Base-by-base conservation (phyloP, 2,113 vertebrate species). In the Pitta sordida region DNA sequence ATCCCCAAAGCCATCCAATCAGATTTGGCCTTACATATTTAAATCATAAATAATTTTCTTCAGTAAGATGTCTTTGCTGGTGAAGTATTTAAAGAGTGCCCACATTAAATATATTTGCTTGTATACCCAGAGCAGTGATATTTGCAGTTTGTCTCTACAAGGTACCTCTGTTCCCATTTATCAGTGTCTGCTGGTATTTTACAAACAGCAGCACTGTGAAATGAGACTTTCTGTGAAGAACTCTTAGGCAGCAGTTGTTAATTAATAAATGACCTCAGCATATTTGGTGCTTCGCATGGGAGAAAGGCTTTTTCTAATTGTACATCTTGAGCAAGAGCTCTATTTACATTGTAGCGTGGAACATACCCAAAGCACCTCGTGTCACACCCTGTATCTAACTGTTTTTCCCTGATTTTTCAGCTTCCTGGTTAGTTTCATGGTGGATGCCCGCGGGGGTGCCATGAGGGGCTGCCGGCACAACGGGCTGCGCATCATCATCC, bases 381-480 rank as follows among this genome's bases (percentile, higher is more conserved):
- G 7, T 0, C 4, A 11, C 7, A 48, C 44, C 91, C 55, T 5
- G 15, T 21, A 4, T 32, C 91, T 97, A 11, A 97, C 48, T 20
- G 83, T 79, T 44, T 15, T 30, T 68, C 13, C 79, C 85, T 20
- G 74, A 17, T 69, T 88, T 98, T 98, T 24, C 96, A 99, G 99
- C 96, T 99, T 99, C 97, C 98, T 99, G 91, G 99, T 99, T 90
- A 99, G 99, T 96, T 99, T 99, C 95, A 99, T 99, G 99, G 99
- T 99, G 97, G 99, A 99, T 6, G 99, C 99, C 51, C 98, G 99
- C 43, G 99, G 99, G 10, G 99, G 99, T 19, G 98, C 99, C 71
- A 99, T 99, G 99, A 96, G 99, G 11, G 99, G 99, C 3, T 99
- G 99, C 95, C 98, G 99, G 29, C 99, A 99, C 93, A 99, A 99